Evolutionary conservation across 2,888 invertebrate species (phyloP).

Genomic region (Dryobota labecula): DNA sequence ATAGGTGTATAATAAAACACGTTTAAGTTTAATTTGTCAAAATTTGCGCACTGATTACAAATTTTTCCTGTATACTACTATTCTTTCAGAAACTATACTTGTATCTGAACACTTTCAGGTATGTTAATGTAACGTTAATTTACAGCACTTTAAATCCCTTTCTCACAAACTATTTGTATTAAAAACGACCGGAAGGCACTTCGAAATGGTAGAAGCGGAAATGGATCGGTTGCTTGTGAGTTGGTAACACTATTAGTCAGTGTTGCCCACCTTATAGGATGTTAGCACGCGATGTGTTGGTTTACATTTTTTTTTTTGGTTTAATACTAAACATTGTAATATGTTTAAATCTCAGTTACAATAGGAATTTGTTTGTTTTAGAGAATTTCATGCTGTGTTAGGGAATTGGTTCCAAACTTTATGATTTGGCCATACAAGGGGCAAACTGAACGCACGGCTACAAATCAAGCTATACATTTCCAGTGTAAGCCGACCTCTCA

Average conservation of each 20-base stretch:
- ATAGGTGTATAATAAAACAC: no score
- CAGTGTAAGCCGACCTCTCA: no score
- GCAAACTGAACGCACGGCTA: no score
- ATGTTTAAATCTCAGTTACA: slow-evolving; percentile 18
- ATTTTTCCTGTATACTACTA: no score
- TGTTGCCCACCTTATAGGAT: slow-evolving; percentile 77
- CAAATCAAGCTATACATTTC: no score
- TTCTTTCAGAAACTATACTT: neutral
- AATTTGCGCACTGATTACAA: no score
- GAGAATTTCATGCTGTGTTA: slow-evolving; percentile 19
- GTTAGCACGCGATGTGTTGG: slow-evolving; percentile 58
- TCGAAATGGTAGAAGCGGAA: slow-evolving; percentile 73
- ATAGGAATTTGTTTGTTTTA: slow-evolving; percentile 3
- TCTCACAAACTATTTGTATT: slow-evolving; percentile 56
- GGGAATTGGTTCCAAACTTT: slow-evolving; percentile 3
- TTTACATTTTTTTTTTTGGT: slow-evolving; percentile 23
- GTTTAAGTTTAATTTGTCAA: no score
- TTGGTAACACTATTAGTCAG: slow-evolving; percentile 82
- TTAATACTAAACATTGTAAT: slow-evolving; percentile 12
- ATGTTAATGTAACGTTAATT: slow-evolving; percentile 8
- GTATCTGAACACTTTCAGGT: neutral
- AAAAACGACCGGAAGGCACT: slow-evolving; percentile 70
- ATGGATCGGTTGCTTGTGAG: slow-evolving; percentile 71
- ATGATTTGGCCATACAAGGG: neutral
- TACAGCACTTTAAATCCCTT: slow-evolving; percentile 43